These are phyloP conservation scores for Epinephelus moara DNA, from an alignment of 2,113 vertebrate species.

Conservation along the genomic window DNA sequence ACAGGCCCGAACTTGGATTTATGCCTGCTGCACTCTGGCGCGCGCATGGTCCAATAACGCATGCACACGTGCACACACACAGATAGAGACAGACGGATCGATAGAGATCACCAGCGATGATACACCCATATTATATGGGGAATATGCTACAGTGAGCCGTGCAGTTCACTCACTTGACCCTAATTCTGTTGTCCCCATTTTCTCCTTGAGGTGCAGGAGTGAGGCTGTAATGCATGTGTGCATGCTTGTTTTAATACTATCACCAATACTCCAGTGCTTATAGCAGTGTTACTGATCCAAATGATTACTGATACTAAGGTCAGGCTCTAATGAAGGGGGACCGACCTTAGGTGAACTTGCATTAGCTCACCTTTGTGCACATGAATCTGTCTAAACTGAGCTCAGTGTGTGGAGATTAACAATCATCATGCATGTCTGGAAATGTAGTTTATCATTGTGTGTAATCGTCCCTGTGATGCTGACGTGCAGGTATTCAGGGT, in stretches of 20 bases:
- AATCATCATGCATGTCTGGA: not conserved
- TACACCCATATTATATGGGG: not conserved
- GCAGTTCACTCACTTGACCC: not conserved
- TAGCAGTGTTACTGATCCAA: not conserved
- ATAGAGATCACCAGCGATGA: slow-evolving; percentile 30
- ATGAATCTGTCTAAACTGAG: too few relatives aligned
- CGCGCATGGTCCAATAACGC: slow-evolving; percentile 59
- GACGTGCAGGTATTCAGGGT: not conserved
- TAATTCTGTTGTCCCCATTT: not conserved
- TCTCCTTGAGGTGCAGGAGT: not conserved
- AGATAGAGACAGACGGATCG: slow-evolving; percentile 20
- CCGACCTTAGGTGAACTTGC: not conserved
- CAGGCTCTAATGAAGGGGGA: not conserved
- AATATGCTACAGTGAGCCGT: not conserved
- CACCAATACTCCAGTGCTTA: not conserved
- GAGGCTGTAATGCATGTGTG: not conserved
- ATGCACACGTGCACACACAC: slow-evolving; percentile 33
- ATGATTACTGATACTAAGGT: not conserved
- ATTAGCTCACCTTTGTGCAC: not conserved
- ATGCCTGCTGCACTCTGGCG: slow-evolving; percentile 51
- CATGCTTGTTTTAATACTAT: too few relatives aligned
- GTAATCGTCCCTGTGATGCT: not conserved
- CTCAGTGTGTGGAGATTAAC: not conserved
- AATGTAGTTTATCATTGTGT: not conserved
- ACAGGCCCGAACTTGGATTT: slow-evolving; percentile 63